Evolutionary conservation across 2,797 vertebrate species (phyloP).

Genomic region (Leptodactylus fallax): DNA sequence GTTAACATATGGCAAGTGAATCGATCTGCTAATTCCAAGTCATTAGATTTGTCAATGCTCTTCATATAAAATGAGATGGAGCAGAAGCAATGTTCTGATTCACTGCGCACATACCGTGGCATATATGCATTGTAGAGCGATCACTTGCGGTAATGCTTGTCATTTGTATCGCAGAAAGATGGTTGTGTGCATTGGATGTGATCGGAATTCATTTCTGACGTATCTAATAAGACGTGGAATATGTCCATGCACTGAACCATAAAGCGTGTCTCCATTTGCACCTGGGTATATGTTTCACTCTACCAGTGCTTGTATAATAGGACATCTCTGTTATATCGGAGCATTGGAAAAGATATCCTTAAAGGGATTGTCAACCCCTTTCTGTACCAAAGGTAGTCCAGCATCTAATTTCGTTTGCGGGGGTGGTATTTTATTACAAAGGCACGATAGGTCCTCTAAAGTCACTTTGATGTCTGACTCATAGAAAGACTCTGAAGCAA

Average conservation of each 20-base stretch:
- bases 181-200: background rate
- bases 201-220: background rate
- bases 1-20: background rate
- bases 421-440: no score
- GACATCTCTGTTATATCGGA: background rate
- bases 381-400: no score
- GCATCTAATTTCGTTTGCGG: no score
- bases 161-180: background rate
- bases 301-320: no score
- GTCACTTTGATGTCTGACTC: no score
- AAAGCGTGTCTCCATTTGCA: background rate
- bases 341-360: no score
- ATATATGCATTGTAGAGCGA: background rate
- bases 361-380: no score
- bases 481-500: no score
- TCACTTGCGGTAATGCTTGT: background rate
- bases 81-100: background rate
- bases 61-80: background rate
- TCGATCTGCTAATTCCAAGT: background rate
- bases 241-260: background rate
- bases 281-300: background rate
- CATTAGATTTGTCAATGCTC: constrained; percentile 1
- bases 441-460: no score
- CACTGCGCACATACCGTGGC: background rate
- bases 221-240: background rate